A percentile compares a stretch with the other conserved stretches of the same genome.
phyloP scores from a whole-genome alignment of 2,888 invertebrate species.

The Catocala fraxini region DNA sequence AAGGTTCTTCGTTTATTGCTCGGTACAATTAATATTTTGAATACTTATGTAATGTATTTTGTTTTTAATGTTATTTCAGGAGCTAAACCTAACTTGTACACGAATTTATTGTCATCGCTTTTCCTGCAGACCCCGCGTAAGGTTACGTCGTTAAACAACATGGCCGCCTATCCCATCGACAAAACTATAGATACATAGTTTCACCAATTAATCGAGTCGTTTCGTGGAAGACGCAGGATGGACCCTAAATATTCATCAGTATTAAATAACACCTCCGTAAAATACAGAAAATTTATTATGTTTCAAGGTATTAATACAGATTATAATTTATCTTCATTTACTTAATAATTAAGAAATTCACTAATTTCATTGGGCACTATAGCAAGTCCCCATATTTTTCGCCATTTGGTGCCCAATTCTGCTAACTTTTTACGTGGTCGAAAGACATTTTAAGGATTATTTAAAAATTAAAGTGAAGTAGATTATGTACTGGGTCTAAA shows the following conservation, averaged over 20 bases:
- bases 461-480: background rate
- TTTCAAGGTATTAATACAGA: conserved; percentile 51
- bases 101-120: conserved; percentile 66
- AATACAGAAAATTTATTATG: conserved; percentile 43
- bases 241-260: conserved; percentile 53
- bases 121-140: conserved; percentile 70
- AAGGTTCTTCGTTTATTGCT: conserved; percentile 20
- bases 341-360: conserved; percentile 31
- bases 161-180: conserved; percentile 51
- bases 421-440: conserved; percentile 50
- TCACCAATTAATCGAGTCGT: conserved; percentile 42
- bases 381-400: conserved; percentile 19
- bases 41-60: conserved; percentile 48
- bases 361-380: conserved; percentile 36
- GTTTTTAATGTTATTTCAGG: conserved; percentile 67
- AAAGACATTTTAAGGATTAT: conserved; percentile 18
- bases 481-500: background rate
- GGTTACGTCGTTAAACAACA: conserved; percentile 55
- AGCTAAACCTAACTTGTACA: conserved; percentile 49
- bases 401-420: conserved; percentile 42
- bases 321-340: conserved; percentile 42
- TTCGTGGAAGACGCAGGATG: conserved; percentile 51
- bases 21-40: conserved; percentile 23
- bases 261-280: conserved; percentile 51
- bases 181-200: conserved; percentile 51